Evolutionary conservation across 1,140 invertebrate genomes (phyloP).

Genomic region (Anoplophora glabripennis): DNA sequence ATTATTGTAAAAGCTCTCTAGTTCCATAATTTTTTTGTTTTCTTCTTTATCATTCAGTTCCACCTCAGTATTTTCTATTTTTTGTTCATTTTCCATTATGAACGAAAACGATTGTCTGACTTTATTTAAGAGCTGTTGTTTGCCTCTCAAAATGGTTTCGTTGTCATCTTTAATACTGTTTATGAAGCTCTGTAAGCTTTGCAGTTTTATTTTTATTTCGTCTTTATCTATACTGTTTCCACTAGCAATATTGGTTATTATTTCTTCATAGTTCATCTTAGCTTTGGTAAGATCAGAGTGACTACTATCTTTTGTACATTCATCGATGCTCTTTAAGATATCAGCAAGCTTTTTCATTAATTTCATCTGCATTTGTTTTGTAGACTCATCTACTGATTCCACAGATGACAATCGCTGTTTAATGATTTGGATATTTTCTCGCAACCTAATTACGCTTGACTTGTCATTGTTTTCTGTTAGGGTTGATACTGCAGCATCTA

Average conservation of each 20-base stretch:
- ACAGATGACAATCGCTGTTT: constrained; percentile 19
- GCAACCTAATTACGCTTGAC: constrained; percentile 1
- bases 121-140: constrained; percentile 5
- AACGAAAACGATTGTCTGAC: not conserved
- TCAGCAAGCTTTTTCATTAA: not conserved
- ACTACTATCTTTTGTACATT: not conserved
- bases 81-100: not conserved
- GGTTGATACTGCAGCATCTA: constrained; percentile 18
- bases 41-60: no score
- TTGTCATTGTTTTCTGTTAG: constrained; percentile 9
- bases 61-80: no score
- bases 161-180: constrained; percentile 1
- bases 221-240: constrained; percentile 6
- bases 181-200: not conserved
- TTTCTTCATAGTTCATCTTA: constrained; percentile 5
- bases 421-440: constrained; percentile 17
- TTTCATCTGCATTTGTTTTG: constrained; percentile 15
- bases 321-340: not conserved
- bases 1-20: not conserved
- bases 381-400: constrained; percentile 20
- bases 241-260: constrained; percentile 5
- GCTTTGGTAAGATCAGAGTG: constrained; percentile 10
- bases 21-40: no score
- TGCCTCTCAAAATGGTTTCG: constrained; percentile 5
- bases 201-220: constrained; percentile 1